phyloP scores from a whole-genome alignment of 1,140 invertebrate species.

The Formica selysi region DNA sequence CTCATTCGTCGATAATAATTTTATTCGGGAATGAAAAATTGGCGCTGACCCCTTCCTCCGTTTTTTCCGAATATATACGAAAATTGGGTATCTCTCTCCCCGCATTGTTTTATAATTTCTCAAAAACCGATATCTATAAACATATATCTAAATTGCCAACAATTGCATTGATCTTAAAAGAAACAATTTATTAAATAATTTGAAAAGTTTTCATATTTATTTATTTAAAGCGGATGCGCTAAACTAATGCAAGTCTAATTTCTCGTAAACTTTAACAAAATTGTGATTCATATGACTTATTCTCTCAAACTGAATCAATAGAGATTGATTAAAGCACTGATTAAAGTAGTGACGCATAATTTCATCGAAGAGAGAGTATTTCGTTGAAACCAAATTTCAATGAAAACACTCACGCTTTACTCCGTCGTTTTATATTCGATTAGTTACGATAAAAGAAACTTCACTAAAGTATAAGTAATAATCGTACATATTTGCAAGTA shows the following conservation, averaged over 20 bases:
- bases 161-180: constrained; percentile 6
- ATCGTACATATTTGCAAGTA: too few species aligned
- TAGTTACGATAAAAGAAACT: too few species aligned
- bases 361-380: too few species aligned
- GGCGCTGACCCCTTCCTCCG: constrained; percentile 70
- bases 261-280: neutral
- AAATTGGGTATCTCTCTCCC: constrained; percentile 17
- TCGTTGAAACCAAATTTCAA: too few species aligned
- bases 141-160: constrained; percentile 34
- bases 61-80: constrained; percentile 51
- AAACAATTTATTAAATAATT: constrained; percentile 9
- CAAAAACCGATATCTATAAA: constrained; percentile 21
- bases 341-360: too few species aligned
- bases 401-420: too few species aligned
- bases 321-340: too few species aligned
- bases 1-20: constrained; percentile 85
- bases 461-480: too few species aligned
- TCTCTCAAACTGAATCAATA: too few species aligned
- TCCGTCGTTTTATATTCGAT: too few species aligned
- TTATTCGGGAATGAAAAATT: constrained; percentile 84
- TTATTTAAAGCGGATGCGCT: neutral
- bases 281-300: neutral
- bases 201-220: neutral
- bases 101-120: constrained; percentile 36
- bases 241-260: neutral